Evolutionary conservation across 2,797 vertebrate species (phyloP), one percentile per base, ranked within the genome.

Genomic region (Distichodus sexfasciatus): DNA sequence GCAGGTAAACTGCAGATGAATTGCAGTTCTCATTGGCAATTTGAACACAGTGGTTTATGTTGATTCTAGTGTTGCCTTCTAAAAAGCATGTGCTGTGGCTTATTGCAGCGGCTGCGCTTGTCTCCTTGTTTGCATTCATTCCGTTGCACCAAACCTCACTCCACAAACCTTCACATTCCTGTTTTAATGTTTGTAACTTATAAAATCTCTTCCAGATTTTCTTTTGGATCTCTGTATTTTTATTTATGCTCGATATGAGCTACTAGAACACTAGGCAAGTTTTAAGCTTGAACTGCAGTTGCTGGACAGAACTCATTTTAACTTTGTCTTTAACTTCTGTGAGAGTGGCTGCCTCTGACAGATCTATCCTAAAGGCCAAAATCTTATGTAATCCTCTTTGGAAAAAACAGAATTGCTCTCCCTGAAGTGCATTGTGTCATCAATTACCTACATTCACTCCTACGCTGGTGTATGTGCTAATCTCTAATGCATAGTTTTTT

Each of bases 231-330:
- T 3, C 14, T 29, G n/a, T 54, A 35, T 29, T 41, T 14, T 31
- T 14, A 44, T 36, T 10, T 38, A 19, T 51, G n/a, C 12, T 38
- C 14, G 33, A 28, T 51, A 66, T 73, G 61, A 73, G 63, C 55
- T 67, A 36, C 55, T 67, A 58, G 29, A 19, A n/a, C 46, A 10
- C n/a, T 1, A 31, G 9, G 3, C 11, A 17, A 47, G 11, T 15
- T n/a, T 28, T 31, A 19, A 1, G 4, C 3, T 19, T 31, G 50
- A 24, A 51, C 33, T 23, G 1, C 41, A 24, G 6, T 33, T 7
- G 10, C 11, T 57, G 28, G 19, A 11, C 59, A 54, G 53, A 36
- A 36, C 29, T 14, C 3, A 26, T 9, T 66, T 57, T 41, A 4
- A 28, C 38, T 33, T 63, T 65, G 0, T 36, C 10, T 17, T 19